These are phyloP conservation scores for Sigmodon hispidus DNA, from an alignment of 2,113 vertebrate species.

Conservation along the genomic window DNA sequence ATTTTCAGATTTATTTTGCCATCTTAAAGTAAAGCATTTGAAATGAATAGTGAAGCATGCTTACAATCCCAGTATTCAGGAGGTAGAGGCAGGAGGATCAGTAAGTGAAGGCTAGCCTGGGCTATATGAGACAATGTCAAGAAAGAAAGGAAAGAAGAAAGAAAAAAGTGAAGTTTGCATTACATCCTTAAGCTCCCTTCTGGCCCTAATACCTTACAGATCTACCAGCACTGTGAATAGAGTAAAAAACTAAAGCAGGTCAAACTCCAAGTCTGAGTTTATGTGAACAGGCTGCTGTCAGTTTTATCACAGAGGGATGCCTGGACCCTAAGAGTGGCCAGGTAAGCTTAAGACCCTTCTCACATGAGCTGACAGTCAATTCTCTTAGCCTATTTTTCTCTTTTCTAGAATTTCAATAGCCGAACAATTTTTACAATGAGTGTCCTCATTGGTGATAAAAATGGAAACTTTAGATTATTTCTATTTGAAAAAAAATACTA, in stretches of 20 bases:
- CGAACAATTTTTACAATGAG: neutral
- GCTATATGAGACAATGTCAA: neutral
- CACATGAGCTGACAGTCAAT: neutral
- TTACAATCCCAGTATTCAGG: neutral
- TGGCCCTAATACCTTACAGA: neutral
- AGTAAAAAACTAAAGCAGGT: neutral
- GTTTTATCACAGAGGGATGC: neutral
- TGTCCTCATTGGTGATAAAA: neutral
- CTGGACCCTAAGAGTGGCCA: neutral
- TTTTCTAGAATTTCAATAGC: conserved; percentile 5
- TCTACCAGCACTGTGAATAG: neutral
- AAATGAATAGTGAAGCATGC: neutral
- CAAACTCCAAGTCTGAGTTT: neutral
- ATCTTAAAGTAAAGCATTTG: neutral
- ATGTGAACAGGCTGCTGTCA: neutral
- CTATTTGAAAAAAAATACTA: neutral
- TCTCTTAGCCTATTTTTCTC: neutral
- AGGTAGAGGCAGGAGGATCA: neutral
- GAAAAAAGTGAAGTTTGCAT: too few relatives aligned
- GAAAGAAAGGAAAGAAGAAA: neutral
- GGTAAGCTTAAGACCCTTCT: neutral
- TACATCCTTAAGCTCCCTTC: neutral
- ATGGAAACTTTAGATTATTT: neutral
- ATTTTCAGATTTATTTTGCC: neutral
- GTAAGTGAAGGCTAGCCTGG: neutral